Evolutionary conservation across 2,113 vertebrate genomes (phyloP).

Genomic region (Odontesthes bonariensis): DNA sequence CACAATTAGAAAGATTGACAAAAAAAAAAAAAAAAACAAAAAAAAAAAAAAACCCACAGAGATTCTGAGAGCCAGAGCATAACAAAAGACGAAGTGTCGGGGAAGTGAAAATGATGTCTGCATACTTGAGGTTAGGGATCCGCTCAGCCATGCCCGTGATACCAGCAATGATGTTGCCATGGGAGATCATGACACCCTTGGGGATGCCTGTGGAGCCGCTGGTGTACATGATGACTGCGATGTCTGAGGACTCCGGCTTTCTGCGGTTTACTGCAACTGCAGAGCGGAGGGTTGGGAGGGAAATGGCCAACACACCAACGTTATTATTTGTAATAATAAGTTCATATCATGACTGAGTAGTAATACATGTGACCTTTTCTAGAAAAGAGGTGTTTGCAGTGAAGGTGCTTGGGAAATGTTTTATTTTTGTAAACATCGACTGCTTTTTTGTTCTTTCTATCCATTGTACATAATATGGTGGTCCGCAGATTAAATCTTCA

Average conservation of each 20-base stretch:
- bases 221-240: constrained; percentile 98
- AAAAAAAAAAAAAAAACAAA: background rate
- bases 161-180: constrained; percentile 94
- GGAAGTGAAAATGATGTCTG: background rate
- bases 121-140: constrained; percentile 92
- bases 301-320: constrained; percentile 4
- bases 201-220: constrained; percentile 97
- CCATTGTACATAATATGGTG: too few species aligned
- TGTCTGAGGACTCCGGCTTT: constrained; percentile 86
- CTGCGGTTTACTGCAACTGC: constrained; percentile 80
- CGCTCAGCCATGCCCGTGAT: constrained; percentile 97
- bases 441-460: too few species aligned
- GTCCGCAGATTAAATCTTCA: too few species aligned
- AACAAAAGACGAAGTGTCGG: constrained; percentile 14
- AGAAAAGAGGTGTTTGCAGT: too few species aligned
- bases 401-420: too few species aligned
- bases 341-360: background rate
- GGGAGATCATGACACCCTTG: constrained; percentile 98
- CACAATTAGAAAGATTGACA: background rate
- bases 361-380: too few species aligned
- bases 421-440: too few species aligned
- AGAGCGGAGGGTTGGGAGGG: constrained; percentile 13
- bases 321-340: background rate
- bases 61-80: constrained; percentile 2
- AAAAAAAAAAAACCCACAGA: background rate